Conservation (phyloP, 1,140 invertebrate species). For the Acromyrmex heyeri region DNA sequence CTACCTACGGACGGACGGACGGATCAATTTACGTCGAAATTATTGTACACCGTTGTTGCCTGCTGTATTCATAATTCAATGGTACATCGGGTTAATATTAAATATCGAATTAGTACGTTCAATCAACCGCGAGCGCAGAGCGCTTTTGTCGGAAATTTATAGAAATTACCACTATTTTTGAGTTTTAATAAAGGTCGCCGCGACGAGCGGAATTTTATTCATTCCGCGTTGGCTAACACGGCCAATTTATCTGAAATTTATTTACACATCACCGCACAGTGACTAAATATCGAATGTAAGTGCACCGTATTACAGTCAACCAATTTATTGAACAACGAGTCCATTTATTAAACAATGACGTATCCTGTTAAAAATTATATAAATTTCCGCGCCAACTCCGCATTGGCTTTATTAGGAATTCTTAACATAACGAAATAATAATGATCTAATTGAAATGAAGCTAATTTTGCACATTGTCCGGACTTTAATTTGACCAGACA, state of each 20-base stretch:
- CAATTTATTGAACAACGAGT: constrained; percentile 50
- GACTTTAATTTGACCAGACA: constrained; percentile 32
- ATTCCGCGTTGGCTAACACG: constrained; percentile 29
- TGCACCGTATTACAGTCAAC: constrained; percentile 32
- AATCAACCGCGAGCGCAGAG: constrained; percentile 35
- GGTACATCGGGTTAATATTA: constrained; percentile 60
- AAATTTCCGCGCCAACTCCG: background rate
- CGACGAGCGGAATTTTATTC: constrained; percentile 58
- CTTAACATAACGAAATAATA: constrained; percentile 57
- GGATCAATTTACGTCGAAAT: constrained; percentile 68
- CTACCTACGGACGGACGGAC: constrained; percentile 40
- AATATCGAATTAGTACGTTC: constrained; percentile 57
- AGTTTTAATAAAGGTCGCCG: constrained; percentile 53
- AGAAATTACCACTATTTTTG: constrained; percentile 61
- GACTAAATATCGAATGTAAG: constrained; percentile 58
- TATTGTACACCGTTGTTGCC: constrained; percentile 64
- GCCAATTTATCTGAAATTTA: constrained; percentile 63
- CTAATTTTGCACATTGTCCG: constrained; percentile 22
- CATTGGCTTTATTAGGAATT: constrained; percentile 42
- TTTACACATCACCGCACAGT: constrained; percentile 54
- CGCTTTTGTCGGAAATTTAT: constrained; percentile 65
- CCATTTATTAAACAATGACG: constrained; percentile 46
- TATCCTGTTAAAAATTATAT: constrained; percentile 45
- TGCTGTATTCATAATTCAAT: constrained; percentile 64
- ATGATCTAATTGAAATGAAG: constrained; percentile 44